Conservation (phyloP, 2,797 vertebrate genomes). For the Brachyalestes nurse region DNA sequence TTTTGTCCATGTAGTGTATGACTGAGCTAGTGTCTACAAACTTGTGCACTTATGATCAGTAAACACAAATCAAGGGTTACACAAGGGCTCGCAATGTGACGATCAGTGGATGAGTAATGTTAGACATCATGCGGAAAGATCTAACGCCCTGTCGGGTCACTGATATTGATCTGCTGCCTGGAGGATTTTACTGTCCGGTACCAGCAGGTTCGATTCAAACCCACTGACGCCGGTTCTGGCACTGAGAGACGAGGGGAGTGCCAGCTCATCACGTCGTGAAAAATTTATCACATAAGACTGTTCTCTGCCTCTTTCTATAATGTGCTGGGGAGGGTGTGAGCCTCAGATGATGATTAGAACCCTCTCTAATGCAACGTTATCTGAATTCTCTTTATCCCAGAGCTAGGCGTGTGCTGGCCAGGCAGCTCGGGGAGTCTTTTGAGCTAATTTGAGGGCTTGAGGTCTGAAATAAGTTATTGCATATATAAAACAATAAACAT, state of each 20-base stretch:
- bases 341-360: background rate
- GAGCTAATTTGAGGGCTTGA: background rate
- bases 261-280: slow-evolving; percentile 20
- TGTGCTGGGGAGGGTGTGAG: slow-evolving; percentile 6
- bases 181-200: slow-evolving; percentile 24
- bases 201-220: slow-evolving; percentile 17
- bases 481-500: background rate
- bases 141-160: slow-evolving; percentile 2
- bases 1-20: too few relatives aligned
- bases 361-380: background rate
- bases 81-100: background rate
- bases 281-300: background rate
- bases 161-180: slow-evolving; percentile 19
- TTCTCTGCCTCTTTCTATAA: background rate
- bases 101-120: background rate
- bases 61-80: background rate
- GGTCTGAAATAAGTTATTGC: background rate
- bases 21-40: too few relatives aligned
- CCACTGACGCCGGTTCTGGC: background rate
- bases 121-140: slow-evolving; percentile 2
- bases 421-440: background rate
- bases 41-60: too few relatives aligned
- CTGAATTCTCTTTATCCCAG: background rate
- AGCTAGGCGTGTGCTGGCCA: background rate
- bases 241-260: background rate